Evolutionary conservation across 2,888 invertebrate species (phyloP).

Genomic region (Mantis religiosa): DNA sequence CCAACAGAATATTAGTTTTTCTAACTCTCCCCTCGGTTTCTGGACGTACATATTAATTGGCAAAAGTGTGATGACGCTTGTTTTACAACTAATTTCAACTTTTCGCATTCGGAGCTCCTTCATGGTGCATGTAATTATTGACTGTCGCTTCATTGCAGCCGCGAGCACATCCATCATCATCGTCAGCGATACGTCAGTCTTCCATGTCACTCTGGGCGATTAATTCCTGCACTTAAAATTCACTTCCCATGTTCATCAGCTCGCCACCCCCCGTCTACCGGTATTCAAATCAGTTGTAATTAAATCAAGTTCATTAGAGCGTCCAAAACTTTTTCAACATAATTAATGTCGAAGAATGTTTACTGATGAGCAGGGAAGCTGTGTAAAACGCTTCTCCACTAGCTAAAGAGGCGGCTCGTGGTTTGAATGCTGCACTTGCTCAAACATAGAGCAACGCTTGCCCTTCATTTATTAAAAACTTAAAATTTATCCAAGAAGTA

Average conservation of each 20-base stretch:
- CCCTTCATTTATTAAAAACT: no score
- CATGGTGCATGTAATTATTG: neutral
- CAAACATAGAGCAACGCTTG: neutral
- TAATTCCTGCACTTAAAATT: neutral
- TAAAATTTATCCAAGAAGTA: no score
- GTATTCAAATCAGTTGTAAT: neutral
- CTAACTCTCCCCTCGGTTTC: no score
- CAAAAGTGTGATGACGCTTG: neutral
- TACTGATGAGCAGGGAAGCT: neutral
- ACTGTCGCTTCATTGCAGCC: neutral
- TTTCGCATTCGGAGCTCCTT: neutral
- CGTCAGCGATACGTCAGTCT: neutral
- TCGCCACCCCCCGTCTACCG: neutral
- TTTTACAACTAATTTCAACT: neutral
- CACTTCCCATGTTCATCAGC: neutral
- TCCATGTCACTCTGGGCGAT: neutral
- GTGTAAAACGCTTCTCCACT: neutral
- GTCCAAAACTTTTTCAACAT: neutral
- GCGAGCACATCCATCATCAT: neutral
- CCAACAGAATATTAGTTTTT: no score
- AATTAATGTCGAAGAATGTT: slow-evolving; percentile 10
- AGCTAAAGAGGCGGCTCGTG: neutral
- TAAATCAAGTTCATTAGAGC: slow-evolving; percentile 1
- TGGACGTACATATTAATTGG: no score
- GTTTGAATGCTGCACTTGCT: neutral